Evolutionary conservation across 2,797 vertebrate species (phyloP).

Genomic region (Fringilla coelebs): DNA sequence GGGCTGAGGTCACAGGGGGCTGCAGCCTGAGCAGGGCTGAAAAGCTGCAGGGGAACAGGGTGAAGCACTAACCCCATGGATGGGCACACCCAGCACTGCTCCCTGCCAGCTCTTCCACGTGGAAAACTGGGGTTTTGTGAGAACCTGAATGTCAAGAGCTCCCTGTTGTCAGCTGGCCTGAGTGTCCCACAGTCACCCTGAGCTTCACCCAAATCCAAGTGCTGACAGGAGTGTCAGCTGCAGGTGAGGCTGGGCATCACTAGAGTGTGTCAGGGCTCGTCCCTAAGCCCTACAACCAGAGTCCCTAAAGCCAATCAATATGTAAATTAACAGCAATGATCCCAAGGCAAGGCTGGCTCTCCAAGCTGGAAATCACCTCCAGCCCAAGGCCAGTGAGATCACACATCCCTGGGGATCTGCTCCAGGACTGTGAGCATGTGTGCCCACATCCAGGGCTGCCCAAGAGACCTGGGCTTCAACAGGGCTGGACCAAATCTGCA

Average conservation of each 20-base stretch:
- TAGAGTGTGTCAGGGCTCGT: neutral
- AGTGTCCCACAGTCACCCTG: neutral
- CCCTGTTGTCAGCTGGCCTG: neutral
- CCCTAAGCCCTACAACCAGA: neutral
- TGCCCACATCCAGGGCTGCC: neutral
- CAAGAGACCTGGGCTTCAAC: neutral
- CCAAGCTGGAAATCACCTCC: neutral
- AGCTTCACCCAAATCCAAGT: neutral
- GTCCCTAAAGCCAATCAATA: neutral
- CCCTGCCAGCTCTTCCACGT: neutral
- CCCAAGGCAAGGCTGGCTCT: neutral
- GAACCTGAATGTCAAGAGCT: neutral
- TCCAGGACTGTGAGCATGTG: neutral
- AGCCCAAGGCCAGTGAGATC: neutral
- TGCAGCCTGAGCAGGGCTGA: neutral
- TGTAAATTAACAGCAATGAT: neutral
- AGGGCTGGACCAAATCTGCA: neutral
- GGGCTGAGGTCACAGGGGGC: slow-evolving; percentile 11
- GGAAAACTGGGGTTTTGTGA: neutral
- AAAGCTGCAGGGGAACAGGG: neutral
- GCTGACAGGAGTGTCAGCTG: neutral
- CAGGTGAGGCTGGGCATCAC: neutral
- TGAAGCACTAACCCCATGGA: neutral
- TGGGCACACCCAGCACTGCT: rapidly evolving
- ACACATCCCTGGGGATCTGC: neutral